These are phyloP conservation scores for Barypeithes pellucidus DNA, from an alignment of 2,888 invertebrate species.

Conservation along the genomic window DNA sequence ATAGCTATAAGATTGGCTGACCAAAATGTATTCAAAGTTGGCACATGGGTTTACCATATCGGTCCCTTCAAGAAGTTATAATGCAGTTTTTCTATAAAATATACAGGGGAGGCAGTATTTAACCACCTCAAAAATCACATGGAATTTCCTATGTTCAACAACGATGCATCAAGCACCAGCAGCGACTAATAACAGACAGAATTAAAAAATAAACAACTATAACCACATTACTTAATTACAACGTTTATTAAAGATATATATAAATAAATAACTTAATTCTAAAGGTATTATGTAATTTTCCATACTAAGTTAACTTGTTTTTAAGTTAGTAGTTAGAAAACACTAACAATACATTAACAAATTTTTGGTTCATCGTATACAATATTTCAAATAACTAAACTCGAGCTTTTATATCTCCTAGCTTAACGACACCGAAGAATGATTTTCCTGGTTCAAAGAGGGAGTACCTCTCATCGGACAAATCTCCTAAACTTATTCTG, in stretches of 20 bases:
- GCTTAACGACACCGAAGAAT: constrained; percentile 86
- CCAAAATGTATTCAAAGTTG: no score
- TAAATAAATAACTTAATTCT: constrained; percentile 26
- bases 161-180: no score
- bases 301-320: constrained; percentile 4
- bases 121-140: no score
- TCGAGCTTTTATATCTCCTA: constrained; percentile 72
- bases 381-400: background rate
- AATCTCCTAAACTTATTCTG: constrained; percentile 79
- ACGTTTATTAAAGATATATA: constrained; percentile 12
- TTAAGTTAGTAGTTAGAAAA: background rate
- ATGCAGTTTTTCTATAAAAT: no score
- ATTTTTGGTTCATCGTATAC: constrained; percentile 8
- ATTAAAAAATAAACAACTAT: background rate
- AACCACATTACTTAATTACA: background rate
- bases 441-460: constrained; percentile 84
- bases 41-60: no score
- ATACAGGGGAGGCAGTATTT: no score
- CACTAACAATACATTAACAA: constrained; percentile 1
- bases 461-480: constrained; percentile 79
- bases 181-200: background rate
- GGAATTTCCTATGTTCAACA: no score
- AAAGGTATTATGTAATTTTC: background rate
- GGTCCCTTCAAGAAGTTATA: no score
- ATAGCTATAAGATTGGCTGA: no score